Percentiles rank a stretch among this genome's conserved stretches.
These are phyloP conservation scores for Papilio dardanus DNA, from an alignment of 1,140 invertebrate genomes.

Conservation along the genomic window DNA sequence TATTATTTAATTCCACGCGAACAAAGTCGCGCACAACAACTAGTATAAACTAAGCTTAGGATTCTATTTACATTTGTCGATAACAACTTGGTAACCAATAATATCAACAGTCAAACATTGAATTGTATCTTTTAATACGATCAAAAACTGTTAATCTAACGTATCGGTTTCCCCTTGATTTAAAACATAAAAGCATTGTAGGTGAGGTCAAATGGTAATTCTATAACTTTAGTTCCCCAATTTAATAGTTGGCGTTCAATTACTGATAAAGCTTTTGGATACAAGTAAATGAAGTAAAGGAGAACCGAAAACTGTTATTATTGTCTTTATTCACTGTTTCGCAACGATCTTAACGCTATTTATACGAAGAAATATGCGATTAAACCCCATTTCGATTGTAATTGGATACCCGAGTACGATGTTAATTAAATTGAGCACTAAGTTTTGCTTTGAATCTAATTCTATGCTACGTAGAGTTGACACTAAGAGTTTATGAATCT, in stretches of 20 bases:
- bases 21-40: too few species aligned
- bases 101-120: background rate
- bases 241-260: constrained; percentile 68
- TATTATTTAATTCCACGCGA: too few species aligned
- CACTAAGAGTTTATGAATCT: background rate
- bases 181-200: constrained; percentile 60
- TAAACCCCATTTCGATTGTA: constrained; percentile 47
- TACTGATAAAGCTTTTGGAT: constrained; percentile 67
- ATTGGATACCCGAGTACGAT: constrained; percentile 49
- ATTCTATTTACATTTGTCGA: background rate
- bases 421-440: constrained; percentile 50
- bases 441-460: constrained; percentile 29
- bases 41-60: too few species aligned
- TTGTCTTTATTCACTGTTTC: constrained; percentile 47
- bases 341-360: constrained; percentile 51
- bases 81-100: background rate
- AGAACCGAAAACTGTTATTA: constrained; percentile 61
- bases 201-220: constrained; percentile 58
- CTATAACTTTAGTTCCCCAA: constrained; percentile 60
- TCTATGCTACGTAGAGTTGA: background rate
- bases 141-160: constrained; percentile 50
- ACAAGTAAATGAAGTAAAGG: constrained; percentile 54
- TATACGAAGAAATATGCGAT: constrained; percentile 52
- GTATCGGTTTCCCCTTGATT: constrained; percentile 58
- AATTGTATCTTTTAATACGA: constrained; percentile 44